phyloP scores from a whole-genome alignment of 2,888 invertebrate species.

The Erebia aethiops region DNA sequence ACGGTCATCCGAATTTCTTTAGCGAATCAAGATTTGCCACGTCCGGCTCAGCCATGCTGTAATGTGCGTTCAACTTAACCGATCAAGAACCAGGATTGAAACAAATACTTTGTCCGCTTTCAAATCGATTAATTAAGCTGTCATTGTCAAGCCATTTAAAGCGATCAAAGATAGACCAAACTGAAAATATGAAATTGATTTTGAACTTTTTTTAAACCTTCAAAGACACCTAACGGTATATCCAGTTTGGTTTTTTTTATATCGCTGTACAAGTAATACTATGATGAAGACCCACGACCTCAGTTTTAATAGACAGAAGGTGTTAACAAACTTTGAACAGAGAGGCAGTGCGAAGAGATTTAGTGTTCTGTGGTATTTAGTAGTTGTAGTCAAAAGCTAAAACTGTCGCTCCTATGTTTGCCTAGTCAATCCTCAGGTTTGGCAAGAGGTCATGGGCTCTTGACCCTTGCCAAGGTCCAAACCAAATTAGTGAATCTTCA shows the following conservation, averaged over 20 bases:
- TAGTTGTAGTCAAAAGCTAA: conserved; percentile 5
- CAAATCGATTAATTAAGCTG: neutral
- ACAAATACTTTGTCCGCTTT: too few relatives aligned
- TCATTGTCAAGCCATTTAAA: conserved; percentile 3
- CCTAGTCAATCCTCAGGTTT: neutral
- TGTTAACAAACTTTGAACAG: conserved; percentile 53
- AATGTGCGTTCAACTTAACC: too few relatives aligned
- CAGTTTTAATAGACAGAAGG: conserved; percentile 52
- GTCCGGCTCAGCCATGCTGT: too few relatives aligned
- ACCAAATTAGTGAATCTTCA: too few relatives aligned
- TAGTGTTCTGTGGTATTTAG: conserved; percentile 45
- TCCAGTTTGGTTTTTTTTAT: conserved; percentile 28
- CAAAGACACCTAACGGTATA: conserved; percentile 25
- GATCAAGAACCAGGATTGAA: too few relatives aligned
- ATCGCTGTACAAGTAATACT: conserved; percentile 42
- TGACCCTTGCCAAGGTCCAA: too few relatives aligned
- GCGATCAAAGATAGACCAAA: conserved; percentile 8
- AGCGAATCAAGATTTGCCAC: too few relatives aligned
- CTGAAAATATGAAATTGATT: conserved; percentile 66
- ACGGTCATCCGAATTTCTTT: too few relatives aligned
- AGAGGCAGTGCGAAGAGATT: conserved; percentile 40
- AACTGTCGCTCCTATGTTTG: neutral
- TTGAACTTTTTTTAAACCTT: conserved; percentile 40
- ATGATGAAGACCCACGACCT: conserved; percentile 65
- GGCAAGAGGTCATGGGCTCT: neutral